Conservation (phyloP, 2,113 vertebrate species). For the Passer domesticus region DNA sequence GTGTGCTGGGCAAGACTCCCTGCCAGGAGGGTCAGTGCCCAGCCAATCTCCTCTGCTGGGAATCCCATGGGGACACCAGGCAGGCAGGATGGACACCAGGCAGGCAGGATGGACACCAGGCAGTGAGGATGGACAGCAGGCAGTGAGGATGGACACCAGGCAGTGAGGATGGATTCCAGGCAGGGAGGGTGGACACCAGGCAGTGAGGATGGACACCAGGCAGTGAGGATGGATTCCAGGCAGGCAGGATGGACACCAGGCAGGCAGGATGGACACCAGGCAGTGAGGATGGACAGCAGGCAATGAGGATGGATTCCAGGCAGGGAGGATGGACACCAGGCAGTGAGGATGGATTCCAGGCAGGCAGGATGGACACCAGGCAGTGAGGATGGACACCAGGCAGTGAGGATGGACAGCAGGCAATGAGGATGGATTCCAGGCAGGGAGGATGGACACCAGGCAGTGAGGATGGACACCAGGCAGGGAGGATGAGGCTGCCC, state of each 20-base stretch:
- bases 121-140: not conserved
- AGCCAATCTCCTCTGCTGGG: not conserved
- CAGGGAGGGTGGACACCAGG: not conserved
- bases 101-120: not conserved
- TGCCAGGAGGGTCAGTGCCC: not conserved
- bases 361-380: too few species aligned
- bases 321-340: too few species aligned
- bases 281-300: too few species aligned
- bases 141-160: not conserved
- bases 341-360: too few species aligned
- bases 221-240: too few species aligned
- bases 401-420: too few species aligned
- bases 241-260: not conserved
- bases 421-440: too few species aligned
- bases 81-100: not conserved
- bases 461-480: not conserved
- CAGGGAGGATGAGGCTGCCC: not conserved
- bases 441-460: not conserved
- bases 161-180: not conserved
- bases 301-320: too few species aligned
- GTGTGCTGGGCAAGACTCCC: not conserved
- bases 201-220: too few species aligned
- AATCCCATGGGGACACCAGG: not conserved
- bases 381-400: too few species aligned
- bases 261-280: not conserved